These are phyloP conservation scores for Zosterops hypoxanthus DNA, from an alignment of 2,113 vertebrate genomes.

Conservation along the genomic window DNA sequence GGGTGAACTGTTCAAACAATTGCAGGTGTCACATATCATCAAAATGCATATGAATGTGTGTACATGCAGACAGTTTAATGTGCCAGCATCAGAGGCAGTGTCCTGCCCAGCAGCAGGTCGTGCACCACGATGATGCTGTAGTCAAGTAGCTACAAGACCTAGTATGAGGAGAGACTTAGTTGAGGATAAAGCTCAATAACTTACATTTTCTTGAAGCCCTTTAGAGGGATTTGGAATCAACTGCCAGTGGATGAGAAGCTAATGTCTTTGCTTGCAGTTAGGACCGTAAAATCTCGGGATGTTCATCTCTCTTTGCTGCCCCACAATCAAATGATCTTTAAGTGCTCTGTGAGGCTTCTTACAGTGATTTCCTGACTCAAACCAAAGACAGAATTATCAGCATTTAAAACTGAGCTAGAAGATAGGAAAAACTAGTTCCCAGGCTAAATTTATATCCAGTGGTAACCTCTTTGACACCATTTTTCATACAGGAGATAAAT, in stretches of 20 bases:
- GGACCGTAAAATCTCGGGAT: background rate
- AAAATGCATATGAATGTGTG: background rate
- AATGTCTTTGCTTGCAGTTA: background rate
- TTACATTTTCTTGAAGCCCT: background rate
- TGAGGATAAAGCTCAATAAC: background rate
- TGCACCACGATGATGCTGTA: background rate
- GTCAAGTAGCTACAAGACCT: background rate
- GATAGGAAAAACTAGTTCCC: background rate
- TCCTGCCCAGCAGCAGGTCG: background rate
- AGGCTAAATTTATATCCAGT: background rate
- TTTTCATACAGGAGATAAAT: background rate
- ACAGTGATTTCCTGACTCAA: background rate
- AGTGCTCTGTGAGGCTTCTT: background rate
- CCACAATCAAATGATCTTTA: background rate
- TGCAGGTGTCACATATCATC: background rate
- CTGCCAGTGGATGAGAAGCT: background rate
- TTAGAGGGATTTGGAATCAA: background rate
- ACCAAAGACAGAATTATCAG: background rate
- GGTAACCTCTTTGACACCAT: background rate
- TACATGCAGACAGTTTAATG: background rate
- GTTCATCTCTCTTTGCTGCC: background rate
- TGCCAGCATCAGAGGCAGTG: rapidly evolving
- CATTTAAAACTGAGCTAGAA: background rate
- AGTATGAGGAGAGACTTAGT: background rate
- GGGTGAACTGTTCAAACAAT: background rate